Percentiles rank a stretch among this genome's conserved stretches.
phyloP scores from a whole-genome alignment of 1,140 invertebrate species.

The Drosophila virilis region DNA sequence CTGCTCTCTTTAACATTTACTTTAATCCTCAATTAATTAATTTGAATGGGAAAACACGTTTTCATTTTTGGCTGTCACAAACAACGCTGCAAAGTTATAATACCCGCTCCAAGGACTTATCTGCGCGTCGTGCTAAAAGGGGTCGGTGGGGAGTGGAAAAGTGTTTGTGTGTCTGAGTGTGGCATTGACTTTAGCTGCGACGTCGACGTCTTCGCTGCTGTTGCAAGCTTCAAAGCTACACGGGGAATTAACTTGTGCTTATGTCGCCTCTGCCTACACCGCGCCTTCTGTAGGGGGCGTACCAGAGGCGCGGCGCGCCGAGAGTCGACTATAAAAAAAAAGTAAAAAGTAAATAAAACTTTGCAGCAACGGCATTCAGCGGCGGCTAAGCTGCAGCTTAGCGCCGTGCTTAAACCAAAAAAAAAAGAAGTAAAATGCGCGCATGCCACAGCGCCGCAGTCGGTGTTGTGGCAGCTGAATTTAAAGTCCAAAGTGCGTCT shows the following conservation, averaged over 20 bases:
- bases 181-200: conserved; percentile 55
- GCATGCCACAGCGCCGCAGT: conserved; percentile 15
- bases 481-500: conserved; percentile 56
- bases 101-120: neutral
- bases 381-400: conserved; percentile 63
- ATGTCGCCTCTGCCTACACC: conserved; percentile 53
- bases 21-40: too few relatives aligned
- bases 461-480: neutral
- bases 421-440: conserved; percentile 4
- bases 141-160: too few relatives aligned
- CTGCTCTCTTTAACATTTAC: neutral
- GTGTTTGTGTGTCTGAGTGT: neutral
- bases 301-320: neutral
- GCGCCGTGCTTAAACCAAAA: conserved; percentile 53
- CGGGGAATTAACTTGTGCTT: conserved; percentile 79
- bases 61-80: neutral
- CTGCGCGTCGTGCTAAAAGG: too few relatives aligned
- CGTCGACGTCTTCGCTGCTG: conserved; percentile 17
- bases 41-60: too few relatives aligned
- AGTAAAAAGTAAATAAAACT: conserved; percentile 20
- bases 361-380: conserved; percentile 38
- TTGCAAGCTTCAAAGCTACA: conserved; percentile 67
- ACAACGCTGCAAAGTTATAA: neutral
- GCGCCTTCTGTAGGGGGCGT: conserved; percentile 13
- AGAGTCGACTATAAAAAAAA: neutral